These are phyloP conservation scores for Zaprionus vittiger DNA, from an alignment of 1,140 invertebrate species.

Conservation along the genomic window DNA sequence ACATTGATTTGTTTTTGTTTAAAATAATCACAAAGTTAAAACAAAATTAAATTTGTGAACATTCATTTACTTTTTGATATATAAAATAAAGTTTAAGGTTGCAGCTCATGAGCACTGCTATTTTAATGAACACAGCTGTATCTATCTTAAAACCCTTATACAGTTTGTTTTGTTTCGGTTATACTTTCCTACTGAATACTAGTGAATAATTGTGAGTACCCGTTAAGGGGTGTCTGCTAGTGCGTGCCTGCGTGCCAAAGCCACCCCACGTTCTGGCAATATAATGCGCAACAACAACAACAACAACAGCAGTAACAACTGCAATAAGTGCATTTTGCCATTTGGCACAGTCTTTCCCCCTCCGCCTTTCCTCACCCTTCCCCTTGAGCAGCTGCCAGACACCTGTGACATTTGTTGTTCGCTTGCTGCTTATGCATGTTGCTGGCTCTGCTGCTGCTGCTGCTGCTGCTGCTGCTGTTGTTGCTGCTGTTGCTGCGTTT, in stretches of 20 bases:
- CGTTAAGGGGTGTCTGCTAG: not conserved
- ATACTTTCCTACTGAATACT: not conserved
- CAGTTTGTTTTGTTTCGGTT: too few relatives aligned
- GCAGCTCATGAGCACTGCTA: too few relatives aligned
- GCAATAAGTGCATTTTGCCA: conserved; percentile 70
- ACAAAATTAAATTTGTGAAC: too few relatives aligned
- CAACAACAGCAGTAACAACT: conserved; percentile 31
- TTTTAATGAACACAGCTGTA: too few relatives aligned
- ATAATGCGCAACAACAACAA: conserved; percentile 15
- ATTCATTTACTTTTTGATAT: too few relatives aligned
- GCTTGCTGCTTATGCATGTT: not conserved
- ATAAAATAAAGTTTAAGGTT: too few relatives aligned
- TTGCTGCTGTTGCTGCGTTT: conserved; percentile 20
- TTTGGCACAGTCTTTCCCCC: conserved; percentile 46
- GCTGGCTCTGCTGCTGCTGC: not conserved
- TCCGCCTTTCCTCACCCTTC: not conserved
- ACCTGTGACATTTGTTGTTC: conserved; percentile 52
- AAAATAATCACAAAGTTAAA: too few relatives aligned
- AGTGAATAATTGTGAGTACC: not conserved
- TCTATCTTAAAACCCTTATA: not conserved
- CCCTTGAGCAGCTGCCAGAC: conserved; percentile 19
- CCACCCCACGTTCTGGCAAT: not conserved
- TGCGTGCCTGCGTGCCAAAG: not conserved
- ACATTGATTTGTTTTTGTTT: too few relatives aligned
- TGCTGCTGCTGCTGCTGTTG: not conserved